phyloP scores from a whole-genome alignment of 1,140 invertebrate genomes.

The Chelonus insularis region DNA sequence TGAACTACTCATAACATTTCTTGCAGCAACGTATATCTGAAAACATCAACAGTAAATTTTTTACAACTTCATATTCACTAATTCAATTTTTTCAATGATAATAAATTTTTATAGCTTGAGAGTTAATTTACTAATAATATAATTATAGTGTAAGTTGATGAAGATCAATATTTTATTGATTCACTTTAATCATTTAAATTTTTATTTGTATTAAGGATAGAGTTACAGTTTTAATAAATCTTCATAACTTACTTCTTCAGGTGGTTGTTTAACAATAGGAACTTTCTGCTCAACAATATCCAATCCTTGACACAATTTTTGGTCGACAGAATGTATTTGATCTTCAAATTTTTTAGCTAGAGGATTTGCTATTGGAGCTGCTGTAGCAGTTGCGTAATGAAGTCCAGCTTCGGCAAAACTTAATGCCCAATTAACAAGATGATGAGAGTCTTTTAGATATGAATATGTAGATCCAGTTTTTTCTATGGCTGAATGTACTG shows the following conservation, averaged over 20 bases:
- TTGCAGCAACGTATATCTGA: slow-evolving; percentile 72
- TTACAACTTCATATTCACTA: too few species aligned
- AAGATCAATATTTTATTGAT: too few species aligned
- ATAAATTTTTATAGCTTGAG: too few species aligned
- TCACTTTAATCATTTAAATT: too few species aligned
- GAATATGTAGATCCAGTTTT: slow-evolving; percentile 65
- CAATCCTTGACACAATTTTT: slow-evolving; percentile 59
- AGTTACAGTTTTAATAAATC: too few species aligned
- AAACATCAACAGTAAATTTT: slow-evolving; percentile 22
- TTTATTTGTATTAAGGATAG: too few species aligned
- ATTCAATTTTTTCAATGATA: too few species aligned
- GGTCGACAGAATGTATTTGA: slow-evolving; percentile 58
- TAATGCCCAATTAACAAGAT: slow-evolving; percentile 59
- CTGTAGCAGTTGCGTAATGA: slow-evolving; percentile 51
- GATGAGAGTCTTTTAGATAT: slow-evolving; percentile 62
- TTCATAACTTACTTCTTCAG: slow-evolving; percentile 48
- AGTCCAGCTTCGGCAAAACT: slow-evolving; percentile 57
- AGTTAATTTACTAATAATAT: too few species aligned
- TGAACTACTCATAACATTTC: slow-evolving; percentile 66
- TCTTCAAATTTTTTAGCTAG: slow-evolving; percentile 57
- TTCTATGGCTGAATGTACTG: slow-evolving; percentile 64
- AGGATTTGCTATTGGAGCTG: slow-evolving; percentile 50
- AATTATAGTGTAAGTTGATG: too few species aligned
- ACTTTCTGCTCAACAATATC: slow-evolving; percentile 60
- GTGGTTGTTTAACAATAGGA: slow-evolving; percentile 59